A percentile compares a stretch with the other conserved stretches of the same genome.
phyloP scores from a whole-genome alignment of 2,113 vertebrate species.

The Leucoraja erinaceus region DNA sequence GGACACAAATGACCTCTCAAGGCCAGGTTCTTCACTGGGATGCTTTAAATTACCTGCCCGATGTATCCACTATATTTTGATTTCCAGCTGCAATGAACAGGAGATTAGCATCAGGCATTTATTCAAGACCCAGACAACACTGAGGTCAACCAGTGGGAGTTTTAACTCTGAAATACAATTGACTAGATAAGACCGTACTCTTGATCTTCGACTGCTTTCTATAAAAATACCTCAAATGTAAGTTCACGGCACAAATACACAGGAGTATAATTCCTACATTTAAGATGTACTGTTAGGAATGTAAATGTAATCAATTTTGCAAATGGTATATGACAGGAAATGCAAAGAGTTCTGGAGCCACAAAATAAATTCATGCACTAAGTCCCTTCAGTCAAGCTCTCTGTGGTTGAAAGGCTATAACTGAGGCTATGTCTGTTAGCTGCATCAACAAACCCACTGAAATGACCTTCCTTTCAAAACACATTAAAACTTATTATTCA shows the following conservation, averaged over 20 bases:
- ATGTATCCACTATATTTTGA: constrained; percentile 7
- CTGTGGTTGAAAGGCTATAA: not conserved
- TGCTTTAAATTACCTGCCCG: constrained; percentile 29
- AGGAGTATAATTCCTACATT: not conserved
- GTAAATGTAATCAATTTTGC: constrained; percentile 6
- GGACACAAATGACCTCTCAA: not conserved
- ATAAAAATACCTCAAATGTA: not conserved
- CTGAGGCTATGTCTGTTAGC: not conserved
- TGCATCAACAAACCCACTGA: constrained; percentile 27
- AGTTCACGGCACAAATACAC: not conserved
- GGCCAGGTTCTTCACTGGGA: not conserved
- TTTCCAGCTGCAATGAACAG: constrained; percentile 18
- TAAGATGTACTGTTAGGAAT: not conserved
- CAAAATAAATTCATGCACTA: not conserved
- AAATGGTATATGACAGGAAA: not conserved
- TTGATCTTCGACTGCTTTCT: constrained; percentile 11
- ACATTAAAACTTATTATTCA: constrained; percentile 17
- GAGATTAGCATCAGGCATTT: constrained; percentile 32
- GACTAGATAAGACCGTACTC: not conserved
- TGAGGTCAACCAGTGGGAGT: constrained; percentile 33
- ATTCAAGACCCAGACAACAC: constrained; percentile 16
- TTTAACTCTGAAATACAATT: not conserved
- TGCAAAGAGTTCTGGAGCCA: not conserved
- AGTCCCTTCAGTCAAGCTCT: not conserved
- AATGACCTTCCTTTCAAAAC: not conserved